These are phyloP conservation scores for Sphaeridia pumilis DNA, from an alignment of 2,888 invertebrate genomes.

Conservation along the genomic window DNA sequence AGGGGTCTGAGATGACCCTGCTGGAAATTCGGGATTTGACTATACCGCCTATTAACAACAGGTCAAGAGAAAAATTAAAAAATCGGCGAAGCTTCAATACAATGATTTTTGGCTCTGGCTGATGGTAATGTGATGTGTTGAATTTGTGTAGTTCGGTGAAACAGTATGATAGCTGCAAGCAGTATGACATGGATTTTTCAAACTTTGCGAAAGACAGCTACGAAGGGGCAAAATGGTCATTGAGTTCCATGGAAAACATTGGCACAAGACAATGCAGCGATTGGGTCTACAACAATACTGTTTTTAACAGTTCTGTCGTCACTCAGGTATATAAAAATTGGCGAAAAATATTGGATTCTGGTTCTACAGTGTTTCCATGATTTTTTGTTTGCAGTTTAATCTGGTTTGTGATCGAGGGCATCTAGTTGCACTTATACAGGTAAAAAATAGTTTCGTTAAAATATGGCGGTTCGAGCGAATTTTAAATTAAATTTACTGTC, in stretches of 20 bases:
- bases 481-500: neutral
- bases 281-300: slow-evolving; percentile 27
- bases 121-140: too few species aligned
- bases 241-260: too few species aligned
- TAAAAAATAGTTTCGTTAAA: neutral
- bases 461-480: neutral
- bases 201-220: slow-evolving; percentile 12
- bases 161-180: slow-evolving; percentile 28
- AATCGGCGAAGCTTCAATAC: too few species aligned
- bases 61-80: slow-evolving; percentile 12
- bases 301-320: slow-evolving; percentile 27
- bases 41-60: slow-evolving; percentile 19
- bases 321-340: slow-evolving; percentile 26
- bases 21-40: slow-evolving; percentile 31
- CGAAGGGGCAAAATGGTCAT: slow-evolving; percentile 28
- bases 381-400: slow-evolving; percentile 22
- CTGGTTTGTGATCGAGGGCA: slow-evolving; percentile 27
- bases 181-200: slow-evolving; percentile 21
- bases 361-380: slow-evolving; percentile 5
- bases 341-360: slow-evolving; percentile 7
- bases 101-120: too few species aligned
- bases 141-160: too few species aligned
- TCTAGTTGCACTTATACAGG: slow-evolving; percentile 28
- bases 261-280: slow-evolving; percentile 16
- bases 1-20: slow-evolving; percentile 19